These are phyloP conservation scores for Calidris pygmaea DNA, from an alignment of 2,113 vertebrate species.

Conservation along the genomic window DNA sequence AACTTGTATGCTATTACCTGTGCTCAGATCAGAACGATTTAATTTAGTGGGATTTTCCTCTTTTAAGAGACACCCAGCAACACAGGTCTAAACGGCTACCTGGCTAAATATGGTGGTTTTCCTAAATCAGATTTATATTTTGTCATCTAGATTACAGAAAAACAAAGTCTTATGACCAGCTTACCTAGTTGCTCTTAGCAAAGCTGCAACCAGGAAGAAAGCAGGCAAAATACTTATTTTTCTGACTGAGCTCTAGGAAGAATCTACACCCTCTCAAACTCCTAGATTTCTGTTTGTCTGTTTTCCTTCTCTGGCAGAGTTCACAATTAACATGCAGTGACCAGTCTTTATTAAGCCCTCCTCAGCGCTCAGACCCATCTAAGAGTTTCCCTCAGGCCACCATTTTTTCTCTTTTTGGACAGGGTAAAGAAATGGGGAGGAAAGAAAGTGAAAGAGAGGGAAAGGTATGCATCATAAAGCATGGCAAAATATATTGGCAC, in stretches of 20 bases:
- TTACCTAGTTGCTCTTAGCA: background rate
- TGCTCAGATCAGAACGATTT: background rate
- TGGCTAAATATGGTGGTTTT: accelerated
- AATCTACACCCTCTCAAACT: background rate
- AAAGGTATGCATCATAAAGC: background rate
- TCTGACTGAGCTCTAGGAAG: background rate
- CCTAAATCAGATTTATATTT: background rate
- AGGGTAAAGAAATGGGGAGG: background rate
- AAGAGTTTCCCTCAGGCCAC: background rate
- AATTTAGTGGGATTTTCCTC: background rate
- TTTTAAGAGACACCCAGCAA: background rate
- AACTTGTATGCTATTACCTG: background rate
- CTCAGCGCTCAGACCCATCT: background rate
- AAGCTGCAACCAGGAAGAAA: background rate
- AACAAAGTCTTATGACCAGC: background rate
- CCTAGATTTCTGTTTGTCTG: background rate
- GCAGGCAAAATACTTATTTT: background rate
- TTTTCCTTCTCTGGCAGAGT: background rate
- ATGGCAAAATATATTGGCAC: background rate
- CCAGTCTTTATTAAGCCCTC: background rate
- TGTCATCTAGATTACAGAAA: background rate
- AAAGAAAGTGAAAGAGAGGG: background rate
- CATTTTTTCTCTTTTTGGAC: background rate
- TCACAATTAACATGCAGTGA: background rate
- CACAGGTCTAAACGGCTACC: accelerated